phyloP scores from a whole-genome alignment of 1,140 invertebrate genomes.

The Coelopa frigida region DNA sequence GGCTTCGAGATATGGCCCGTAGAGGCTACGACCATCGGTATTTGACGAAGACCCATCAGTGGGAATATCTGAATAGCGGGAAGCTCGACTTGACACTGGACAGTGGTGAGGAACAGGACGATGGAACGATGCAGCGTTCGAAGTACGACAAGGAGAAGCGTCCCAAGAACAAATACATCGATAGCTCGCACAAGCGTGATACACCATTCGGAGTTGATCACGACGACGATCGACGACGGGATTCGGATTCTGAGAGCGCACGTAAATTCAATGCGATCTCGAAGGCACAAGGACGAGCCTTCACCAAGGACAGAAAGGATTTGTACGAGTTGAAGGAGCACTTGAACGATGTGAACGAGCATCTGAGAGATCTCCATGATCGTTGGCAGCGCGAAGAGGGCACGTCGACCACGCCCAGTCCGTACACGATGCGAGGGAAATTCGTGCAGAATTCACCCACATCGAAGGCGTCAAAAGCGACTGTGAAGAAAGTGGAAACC shows the following conservation, averaged over 20 bases:
- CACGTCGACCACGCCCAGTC: conserved; percentile 17
- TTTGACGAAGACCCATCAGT: conserved; percentile 9
- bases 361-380: neutral
- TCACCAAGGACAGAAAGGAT: conserved; percentile 3
- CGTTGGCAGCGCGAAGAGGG: no score
- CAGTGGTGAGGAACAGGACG: neutral
- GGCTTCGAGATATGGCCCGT: conserved; percentile 12
- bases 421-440: conserved; percentile 32
- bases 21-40: conserved; percentile 12
- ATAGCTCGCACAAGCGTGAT: no score
- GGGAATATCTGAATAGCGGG: conserved; percentile 7
- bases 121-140: neutral
- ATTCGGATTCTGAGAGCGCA: no score
- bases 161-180: no score
- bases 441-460: neutral
- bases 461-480: neutral
- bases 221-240: no score
- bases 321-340: conserved; percentile 1
- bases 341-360: neutral
- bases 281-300: no score
- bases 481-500: neutral
- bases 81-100: conserved; percentile 8
- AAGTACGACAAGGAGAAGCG: no score
- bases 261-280: no score
- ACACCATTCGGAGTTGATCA: no score